phyloP scores from a whole-genome alignment of 2,113 vertebrate genomes.

The Ceyx margarethae region DNA sequence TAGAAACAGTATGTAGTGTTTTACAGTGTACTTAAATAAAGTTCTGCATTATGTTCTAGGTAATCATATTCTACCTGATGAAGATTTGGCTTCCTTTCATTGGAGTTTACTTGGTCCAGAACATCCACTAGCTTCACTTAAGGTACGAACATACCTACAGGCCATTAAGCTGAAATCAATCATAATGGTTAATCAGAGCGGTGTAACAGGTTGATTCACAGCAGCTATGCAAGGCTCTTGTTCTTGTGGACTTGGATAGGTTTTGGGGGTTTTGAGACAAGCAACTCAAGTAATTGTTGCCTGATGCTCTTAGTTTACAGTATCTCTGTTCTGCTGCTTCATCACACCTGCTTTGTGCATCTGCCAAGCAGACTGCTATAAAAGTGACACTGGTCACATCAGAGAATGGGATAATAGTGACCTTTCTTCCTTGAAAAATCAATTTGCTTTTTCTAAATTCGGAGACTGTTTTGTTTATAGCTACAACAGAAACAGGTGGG shows the following conservation, averaged over 20 bases:
- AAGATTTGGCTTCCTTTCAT: constrained; percentile 98
- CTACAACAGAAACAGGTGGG: neutral
- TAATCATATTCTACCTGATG: constrained; percentile 97
- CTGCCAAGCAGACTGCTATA: neutral
- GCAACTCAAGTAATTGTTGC: neutral
- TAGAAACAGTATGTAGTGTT: neutral
- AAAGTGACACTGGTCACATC: constrained; percentile 4
- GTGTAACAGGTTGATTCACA: neutral
- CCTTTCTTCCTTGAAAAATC: neutral
- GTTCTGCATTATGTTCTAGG: constrained; percentile 77
- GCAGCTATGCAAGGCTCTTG: neutral
- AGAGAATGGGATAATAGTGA: neutral
- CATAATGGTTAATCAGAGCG: neutral
- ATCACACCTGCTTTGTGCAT: neutral
- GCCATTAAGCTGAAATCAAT: constrained; percentile 1
- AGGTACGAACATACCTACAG: constrained; percentile 78
- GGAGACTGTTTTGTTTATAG: neutral
- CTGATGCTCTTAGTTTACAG: constrained; percentile 7
- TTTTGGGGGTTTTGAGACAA: neutral
- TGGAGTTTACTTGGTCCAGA: constrained; percentile 98
- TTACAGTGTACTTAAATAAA: neutral
- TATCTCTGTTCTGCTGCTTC: constrained; percentile 15
- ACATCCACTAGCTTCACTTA: constrained; percentile 93
- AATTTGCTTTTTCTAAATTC: neutral
- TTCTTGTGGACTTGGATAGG: neutral